These are phyloP conservation scores for Notarius quadriscutis DNA, from an alignment of 2,113 vertebrate species.

Conservation along the genomic window DNA sequence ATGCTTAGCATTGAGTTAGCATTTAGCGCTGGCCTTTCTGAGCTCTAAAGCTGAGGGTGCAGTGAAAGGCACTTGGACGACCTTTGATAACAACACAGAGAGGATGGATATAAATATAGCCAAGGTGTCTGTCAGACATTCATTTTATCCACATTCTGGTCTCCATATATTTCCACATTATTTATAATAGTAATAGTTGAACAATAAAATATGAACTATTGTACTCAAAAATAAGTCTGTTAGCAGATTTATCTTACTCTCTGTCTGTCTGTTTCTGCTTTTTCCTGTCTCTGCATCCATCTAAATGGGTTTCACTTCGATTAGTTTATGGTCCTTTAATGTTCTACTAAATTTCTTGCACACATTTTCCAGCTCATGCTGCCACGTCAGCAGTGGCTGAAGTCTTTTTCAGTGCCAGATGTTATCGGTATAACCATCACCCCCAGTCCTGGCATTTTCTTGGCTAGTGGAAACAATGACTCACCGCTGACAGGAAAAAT, in stretches of 20 bases:
- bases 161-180: neutral
- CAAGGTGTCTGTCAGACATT: neutral
- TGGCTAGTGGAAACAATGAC: conserved; percentile 2
- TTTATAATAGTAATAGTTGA: neutral
- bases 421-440: neutral
- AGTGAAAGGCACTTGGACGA: neutral
- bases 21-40: neutral
- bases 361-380: neutral
- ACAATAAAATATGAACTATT: neutral
- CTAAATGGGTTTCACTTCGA: neutral
- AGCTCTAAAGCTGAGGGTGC: neutral
- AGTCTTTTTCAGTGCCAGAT: neutral
- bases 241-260: neutral
- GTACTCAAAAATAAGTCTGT: neutral
- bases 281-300: too few species aligned
- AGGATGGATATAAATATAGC: neutral
- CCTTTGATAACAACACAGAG: neutral
- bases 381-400: neutral
- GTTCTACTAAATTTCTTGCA: neutral
- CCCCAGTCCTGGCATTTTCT: conserved; percentile 8
- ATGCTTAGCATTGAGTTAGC: neutral
- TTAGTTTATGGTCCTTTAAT: neutral
- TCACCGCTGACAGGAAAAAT: conserved; percentile 6
- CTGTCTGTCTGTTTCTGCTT: neutral
- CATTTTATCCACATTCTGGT: neutral